A percentile compares a stretch with the other conserved stretches of the same genome.
These are phyloP conservation scores for Gnathonemus longibarbis DNA, from an alignment of 2,113 vertebrate genomes.

Conservation along the genomic window DNA sequence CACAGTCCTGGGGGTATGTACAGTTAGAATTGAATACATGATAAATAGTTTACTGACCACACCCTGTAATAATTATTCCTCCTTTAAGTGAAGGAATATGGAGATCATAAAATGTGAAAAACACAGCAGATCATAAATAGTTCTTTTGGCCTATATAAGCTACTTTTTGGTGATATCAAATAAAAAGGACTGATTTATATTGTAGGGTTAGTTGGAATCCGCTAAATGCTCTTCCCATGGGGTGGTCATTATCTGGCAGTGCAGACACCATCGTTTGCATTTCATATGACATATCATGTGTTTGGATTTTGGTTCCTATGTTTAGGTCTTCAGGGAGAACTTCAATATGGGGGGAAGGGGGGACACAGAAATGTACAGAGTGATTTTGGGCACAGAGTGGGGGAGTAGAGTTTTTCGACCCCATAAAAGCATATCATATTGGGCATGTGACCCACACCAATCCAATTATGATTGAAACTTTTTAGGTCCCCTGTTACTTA, in stretches of 20 bases:
- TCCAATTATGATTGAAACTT: no score
- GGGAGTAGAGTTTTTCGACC: no score
- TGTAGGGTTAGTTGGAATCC: neutral
- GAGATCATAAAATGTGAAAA: neutral
- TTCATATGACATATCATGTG: neutral
- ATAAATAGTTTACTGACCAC: neutral
- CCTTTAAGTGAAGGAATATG: neutral
- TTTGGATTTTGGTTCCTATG: neutral
- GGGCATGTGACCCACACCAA: no score
- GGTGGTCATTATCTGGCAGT: neutral
- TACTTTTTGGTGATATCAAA: neutral
- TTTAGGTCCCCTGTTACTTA: no score
- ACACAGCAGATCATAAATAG: neutral
- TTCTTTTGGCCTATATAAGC: neutral
- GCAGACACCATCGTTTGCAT: neutral
- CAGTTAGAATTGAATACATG: neutral
- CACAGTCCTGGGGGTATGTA: neutral
- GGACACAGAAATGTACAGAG: no score
- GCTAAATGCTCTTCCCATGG: neutral
- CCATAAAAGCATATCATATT: no score
- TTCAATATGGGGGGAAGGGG: neutral
- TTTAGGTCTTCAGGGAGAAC: neutral
- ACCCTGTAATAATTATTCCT: neutral
- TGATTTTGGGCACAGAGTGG: neutral
- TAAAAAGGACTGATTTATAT: neutral